Evolutionary conservation across 2,888 invertebrate species (phyloP), one percentile per base, ranked within the genome.

Genomic region (Ceriagrion tenellum): DNA sequence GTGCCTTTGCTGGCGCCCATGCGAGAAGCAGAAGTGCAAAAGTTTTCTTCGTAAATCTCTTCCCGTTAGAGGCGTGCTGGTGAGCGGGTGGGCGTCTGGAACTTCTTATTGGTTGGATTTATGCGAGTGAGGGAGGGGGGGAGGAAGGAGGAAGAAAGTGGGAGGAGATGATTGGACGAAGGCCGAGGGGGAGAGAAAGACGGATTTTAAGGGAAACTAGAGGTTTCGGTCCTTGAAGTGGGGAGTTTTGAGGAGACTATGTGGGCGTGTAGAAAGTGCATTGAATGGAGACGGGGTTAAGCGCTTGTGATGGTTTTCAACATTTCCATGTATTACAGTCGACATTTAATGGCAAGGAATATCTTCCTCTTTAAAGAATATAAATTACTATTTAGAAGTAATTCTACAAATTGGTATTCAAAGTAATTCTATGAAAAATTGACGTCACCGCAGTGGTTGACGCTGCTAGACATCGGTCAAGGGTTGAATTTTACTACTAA

Each of bases 101-200:
- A 81, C 81, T 81, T 81, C 81, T 81, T 81, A 81, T 81, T 30
- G 35, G 30, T 81, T 35, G 81, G 81, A 81, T 81, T 81, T 81
- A 81, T 81, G 81, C 81, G 81, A 35, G 6, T n/a, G 12, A 16
- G 18, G 35, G 81, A 35, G 23, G 35, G 16, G 35, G 81, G 16
- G 35, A 35, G 30, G 59, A 16, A 35, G 81, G 81, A 13, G 13
- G 81, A 81, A 18, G 81, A 16, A 1, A 20, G 81, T n/a, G 81
- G 13, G 12, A 8, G 81, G 35, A 81, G 81, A 35, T 81, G 81
- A 35, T 81, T 81, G 81, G 81, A 35, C 35, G 18, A 18, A 13
- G 12, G 35, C 12, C 30, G 30, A 35, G 16, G 35, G n/a, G 30
- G 10, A 69, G 69, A n/a, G n/a, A 23, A 13, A 8, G 81, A 16